Conservation (phyloP, 1,140 invertebrate genomes). For the Leptinotarsa lineolata region DNA sequence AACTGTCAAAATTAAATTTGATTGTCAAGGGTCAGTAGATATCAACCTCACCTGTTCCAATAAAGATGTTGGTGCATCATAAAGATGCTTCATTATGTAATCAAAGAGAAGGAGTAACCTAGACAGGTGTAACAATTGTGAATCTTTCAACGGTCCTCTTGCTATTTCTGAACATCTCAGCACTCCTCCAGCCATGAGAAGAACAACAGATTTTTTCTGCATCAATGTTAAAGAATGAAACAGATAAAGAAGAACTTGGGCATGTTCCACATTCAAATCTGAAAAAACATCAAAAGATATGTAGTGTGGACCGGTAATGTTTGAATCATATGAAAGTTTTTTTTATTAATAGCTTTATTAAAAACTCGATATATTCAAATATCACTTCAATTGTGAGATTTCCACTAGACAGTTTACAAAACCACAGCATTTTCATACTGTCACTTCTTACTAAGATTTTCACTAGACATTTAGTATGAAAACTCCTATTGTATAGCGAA, state of each 20-base stretch:
- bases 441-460: too few relatives aligned
- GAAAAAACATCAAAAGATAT: constrained; percentile 49
- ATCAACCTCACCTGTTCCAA: constrained; percentile 69
- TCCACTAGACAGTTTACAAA: too few relatives aligned
- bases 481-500: too few relatives aligned
- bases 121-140: constrained; percentile 80
- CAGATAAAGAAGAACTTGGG: constrained; percentile 88
- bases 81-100: constrained; percentile 93
- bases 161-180: constrained; percentile 70
- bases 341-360: too few relatives aligned
- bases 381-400: too few relatives aligned
- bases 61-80: constrained; percentile 79
- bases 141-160: constrained; percentile 64
- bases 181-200: constrained; percentile 73
- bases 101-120: constrained; percentile 88
- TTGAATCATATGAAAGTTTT: too few relatives aligned
- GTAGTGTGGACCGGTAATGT: not conserved
- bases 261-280: constrained; percentile 96
- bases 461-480: too few relatives aligned
- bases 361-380: too few relatives aligned
- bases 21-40: too few relatives aligned
- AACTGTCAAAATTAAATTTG: too few relatives aligned
- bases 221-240: constrained; percentile 94
- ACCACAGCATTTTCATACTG: too few relatives aligned
- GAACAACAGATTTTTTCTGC: constrained; percentile 94